Conservation (phyloP, 1,140 invertebrate species). For the Temnothorax longispinosus region DNA sequence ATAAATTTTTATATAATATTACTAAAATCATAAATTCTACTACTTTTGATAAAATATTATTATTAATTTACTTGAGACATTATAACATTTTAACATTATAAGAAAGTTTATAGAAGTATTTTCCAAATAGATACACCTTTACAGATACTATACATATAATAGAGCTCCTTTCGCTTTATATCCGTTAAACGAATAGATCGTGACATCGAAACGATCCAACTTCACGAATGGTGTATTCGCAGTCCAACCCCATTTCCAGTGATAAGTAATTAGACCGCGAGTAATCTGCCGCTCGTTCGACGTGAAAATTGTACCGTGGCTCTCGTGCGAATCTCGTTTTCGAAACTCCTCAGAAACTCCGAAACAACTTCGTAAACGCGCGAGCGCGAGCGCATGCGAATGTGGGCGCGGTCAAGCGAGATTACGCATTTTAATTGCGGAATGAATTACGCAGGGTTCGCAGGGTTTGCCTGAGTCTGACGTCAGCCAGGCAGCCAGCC, state of each 20-base stretch:
- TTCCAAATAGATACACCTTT: not conserved
- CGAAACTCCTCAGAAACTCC: constrained; percentile 51
- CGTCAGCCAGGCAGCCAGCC: constrained; percentile 51
- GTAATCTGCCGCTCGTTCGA: constrained; percentile 56
- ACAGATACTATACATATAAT: not conserved
- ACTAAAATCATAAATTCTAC: not conserved
- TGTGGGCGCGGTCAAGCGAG: constrained; percentile 66
- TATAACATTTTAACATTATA: not conserved
- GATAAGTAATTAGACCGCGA: constrained; percentile 59
- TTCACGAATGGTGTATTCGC: constrained; percentile 26
- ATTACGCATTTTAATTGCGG: constrained; percentile 63
- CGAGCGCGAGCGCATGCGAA: not conserved
- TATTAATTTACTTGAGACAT: not conserved
- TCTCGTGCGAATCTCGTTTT: constrained; percentile 43
- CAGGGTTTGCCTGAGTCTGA: constrained; percentile 36
- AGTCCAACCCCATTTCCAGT: constrained; percentile 46
- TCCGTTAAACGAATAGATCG: constrained; percentile 36
- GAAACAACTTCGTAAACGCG: constrained; percentile 32
- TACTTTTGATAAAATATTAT: not conserved
- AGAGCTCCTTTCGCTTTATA: not conserved
- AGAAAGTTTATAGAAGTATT: not conserved
- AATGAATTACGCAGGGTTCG: constrained; percentile 44
- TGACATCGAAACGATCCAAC: constrained; percentile 48
- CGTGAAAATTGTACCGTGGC: constrained; percentile 51
- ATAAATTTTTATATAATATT: not conserved